Evolutionary conservation across 2,888 invertebrate genomes (phyloP), one percentile per base, ranked within the genome.

Genomic region (Machimus atricapillus): DNA sequence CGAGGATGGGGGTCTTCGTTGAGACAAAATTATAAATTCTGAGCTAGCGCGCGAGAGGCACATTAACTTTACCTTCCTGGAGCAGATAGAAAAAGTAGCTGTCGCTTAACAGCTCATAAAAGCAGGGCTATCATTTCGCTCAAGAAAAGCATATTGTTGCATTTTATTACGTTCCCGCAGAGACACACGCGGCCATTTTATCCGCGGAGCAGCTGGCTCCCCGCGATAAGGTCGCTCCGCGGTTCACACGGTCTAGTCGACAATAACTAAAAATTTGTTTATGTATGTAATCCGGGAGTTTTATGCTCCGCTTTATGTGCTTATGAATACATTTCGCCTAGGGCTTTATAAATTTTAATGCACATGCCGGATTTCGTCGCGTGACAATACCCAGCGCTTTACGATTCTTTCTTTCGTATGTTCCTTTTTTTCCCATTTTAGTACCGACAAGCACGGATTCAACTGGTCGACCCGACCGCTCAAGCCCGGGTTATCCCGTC

Each of bases 231-330:
- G 52, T n/a, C 5, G 34, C 56, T 16, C 58, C 58, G 58, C 37
- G 37, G 37, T 58, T 66, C 82, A 56, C 56, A 56, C 58, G 37
- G 82, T 82, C 82, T 58, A 82, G 82, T 52, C 82, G 37, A 58
- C 82, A 82, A 82, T 82, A 66, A 82, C 82, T 82, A 66, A 82
- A 79, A 79, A 82, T 82, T 82, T 82, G 82, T 82, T 82, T 82
- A 82, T 82, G 82, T 37, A 82, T 58, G 82, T 82, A 82, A 82
- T 82, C 82, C 52, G 19, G 82, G 58, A 82, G 9, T 58, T 82
- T 82, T 82, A 82, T 52, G 58, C 58, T 37, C 23, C 58, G n/a
- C 58, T 82, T 82, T 82, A 82, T 82, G 82, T 82, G 58, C 82
- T 82, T 82, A 82, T 82, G 82, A 82, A 82, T 82, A 82, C 23